Base-by-base conservation (phyloP, 2,888 invertebrate genomes). In the Sinelater perroti region DNA sequence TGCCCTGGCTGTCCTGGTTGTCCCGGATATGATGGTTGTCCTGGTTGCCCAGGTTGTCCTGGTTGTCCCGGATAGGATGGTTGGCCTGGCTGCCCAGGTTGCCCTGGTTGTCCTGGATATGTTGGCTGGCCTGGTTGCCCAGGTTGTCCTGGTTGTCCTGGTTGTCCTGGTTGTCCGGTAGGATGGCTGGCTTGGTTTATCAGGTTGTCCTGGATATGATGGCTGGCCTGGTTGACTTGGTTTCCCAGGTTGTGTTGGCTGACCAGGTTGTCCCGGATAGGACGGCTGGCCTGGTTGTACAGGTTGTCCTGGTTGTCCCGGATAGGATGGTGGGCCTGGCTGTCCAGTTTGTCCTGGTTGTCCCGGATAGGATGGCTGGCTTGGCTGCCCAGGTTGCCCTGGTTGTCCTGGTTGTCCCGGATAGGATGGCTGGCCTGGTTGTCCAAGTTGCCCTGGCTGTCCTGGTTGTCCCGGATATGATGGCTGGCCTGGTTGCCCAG, bases 111-210 rank as follows among this genome's bases (percentile, higher is more conserved):
- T 13, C 21, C 13, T 5, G 54, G 56, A 38, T 46, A 49, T 35
- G 40, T 28, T 11, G 61, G 62, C 70, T 64, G 51, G 71, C 68
- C 53, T 70, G 72, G 55, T 71, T 61, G 61, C 70, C 62, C 38
- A 8, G 60, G 61, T 24, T 59, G 47, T 17, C 55, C 60, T 56
- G 65, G 51, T 46, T 64, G 61, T 6, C 56, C 63, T 20, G 65
- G 61, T 16, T 28, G 5, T 28, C 14, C 13, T 35, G 11, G 24
- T 1, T 31, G 35, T 44, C 10, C 16, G 13, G 11, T 45, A 51
- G 13, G 61, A 56, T 26, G 57, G 38, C 35, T 59, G 5, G 3
- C 14, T 8, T 14, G 33, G 58, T 10, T 47, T 46, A 10, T 31
- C 24, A 1, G 24, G 20, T 11, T 36, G 31, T n/a, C 16, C 20